Evolutionary conservation across 1,140 invertebrate genomes (phyloP).

Genomic region (Drosophila lini): DNA sequence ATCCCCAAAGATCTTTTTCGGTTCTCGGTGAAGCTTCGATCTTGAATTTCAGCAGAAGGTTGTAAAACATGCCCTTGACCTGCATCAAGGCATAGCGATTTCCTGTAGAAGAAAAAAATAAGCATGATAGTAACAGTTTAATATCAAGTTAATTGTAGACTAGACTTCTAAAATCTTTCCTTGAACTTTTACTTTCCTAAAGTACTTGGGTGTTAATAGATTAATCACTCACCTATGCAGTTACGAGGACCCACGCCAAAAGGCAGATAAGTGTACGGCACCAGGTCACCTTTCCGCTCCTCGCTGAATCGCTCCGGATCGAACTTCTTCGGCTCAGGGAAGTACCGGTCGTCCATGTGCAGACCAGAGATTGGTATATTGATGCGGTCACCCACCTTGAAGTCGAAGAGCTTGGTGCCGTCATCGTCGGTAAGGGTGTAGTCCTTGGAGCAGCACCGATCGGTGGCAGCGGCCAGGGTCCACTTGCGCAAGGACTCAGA

Average conservation of each 20-base stretch:
- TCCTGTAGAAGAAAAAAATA: constrained; percentile 31
- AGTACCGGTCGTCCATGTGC: constrained; percentile 85
- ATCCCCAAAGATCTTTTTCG: constrained; percentile 73
- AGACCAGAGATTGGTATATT: constrained; percentile 84
- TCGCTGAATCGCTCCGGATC: constrained; percentile 85
- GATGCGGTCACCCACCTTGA: constrained; percentile 67
- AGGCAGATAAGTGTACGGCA: constrained; percentile 85
- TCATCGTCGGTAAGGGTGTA: constrained; percentile 83
- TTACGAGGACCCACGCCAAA: constrained; percentile 87
- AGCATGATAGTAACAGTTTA: not conserved
- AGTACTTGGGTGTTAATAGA: not conserved
- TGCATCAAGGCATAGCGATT: constrained; percentile 84
- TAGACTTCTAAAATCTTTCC: not conserved
- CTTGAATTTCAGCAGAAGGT: constrained; percentile 86
- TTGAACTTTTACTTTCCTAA: not conserved
- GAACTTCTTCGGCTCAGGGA: constrained; percentile 85
- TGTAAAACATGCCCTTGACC: constrained; percentile 84
- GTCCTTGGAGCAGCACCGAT: constrained; percentile 85
- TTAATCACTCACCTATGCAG: constrained; percentile 86
- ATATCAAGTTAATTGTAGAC: not conserved
- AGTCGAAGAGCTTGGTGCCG: constrained; percentile 56
- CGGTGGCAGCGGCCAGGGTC: constrained; percentile 85
- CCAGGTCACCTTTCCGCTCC: constrained; percentile 79
- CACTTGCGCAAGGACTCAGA: constrained; percentile 87
- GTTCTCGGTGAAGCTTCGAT: constrained; percentile 84